These are phyloP conservation scores for Anniella stebbinsi DNA, from an alignment of 2,797 vertebrate species.

Conservation along the genomic window DNA sequence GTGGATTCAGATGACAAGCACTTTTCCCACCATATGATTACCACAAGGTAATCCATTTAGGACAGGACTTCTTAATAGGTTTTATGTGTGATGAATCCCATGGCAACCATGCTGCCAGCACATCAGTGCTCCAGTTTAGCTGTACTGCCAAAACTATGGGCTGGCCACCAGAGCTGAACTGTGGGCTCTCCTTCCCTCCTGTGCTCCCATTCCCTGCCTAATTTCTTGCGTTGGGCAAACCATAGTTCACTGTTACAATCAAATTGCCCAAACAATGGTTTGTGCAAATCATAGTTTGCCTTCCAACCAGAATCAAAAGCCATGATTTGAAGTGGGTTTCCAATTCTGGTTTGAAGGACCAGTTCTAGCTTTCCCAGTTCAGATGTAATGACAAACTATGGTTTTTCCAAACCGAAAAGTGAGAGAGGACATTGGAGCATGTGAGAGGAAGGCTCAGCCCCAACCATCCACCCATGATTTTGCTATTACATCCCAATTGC, in stretches of 20 bases:
- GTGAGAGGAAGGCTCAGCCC: neutral
- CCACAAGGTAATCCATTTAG: neutral
- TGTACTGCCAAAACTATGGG: neutral
- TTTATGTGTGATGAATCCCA: neutral
- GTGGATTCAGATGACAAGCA: neutral
- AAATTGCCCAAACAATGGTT: neutral
- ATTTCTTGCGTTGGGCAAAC: neutral
- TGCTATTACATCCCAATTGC: neutral
- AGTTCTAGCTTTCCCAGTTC: neutral
- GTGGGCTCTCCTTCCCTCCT: neutral
- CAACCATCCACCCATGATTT: neutral
- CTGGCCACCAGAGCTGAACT: neutral
- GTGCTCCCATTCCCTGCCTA: neutral
- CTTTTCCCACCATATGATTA: neutral
- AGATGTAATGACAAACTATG: neutral
- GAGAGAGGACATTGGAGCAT: neutral
- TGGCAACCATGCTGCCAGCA: neutral
- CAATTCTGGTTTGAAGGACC: neutral
- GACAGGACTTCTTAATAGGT: neutral
- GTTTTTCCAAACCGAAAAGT: neutral
- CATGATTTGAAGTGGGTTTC: neutral
- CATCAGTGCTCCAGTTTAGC: neutral
- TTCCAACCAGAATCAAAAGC: slow-evolving; percentile 1
- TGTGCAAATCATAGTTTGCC: neutral
- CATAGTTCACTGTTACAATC: neutral